These are phyloP conservation scores for Argopecten irradians DNA, from an alignment of 1,140 invertebrate species.

Conservation along the genomic window DNA sequence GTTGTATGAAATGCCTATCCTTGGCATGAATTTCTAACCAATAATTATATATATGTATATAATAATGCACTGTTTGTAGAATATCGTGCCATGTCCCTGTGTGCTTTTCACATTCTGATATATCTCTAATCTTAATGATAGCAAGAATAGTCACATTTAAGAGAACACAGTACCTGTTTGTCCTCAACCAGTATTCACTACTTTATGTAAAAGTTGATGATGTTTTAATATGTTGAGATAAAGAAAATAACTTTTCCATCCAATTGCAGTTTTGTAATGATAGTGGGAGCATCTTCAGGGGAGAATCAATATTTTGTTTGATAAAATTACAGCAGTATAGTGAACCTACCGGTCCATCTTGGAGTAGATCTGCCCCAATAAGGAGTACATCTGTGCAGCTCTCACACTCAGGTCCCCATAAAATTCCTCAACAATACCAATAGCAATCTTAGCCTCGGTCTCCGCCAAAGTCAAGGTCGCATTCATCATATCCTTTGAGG, in stretches of 20 bases:
- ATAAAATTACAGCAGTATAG: background rate
- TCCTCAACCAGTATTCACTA: too few relatives aligned
- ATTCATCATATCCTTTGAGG: slow-evolving; percentile 62
- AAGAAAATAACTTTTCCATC: background rate
- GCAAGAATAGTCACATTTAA: too few relatives aligned
- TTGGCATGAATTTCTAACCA: background rate
- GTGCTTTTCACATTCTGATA: too few relatives aligned
- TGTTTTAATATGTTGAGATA: too few relatives aligned
- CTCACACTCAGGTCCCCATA: slow-evolving; percentile 71
- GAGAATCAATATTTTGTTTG: background rate
- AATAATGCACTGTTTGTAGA: too few relatives aligned
- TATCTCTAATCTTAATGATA: too few relatives aligned
- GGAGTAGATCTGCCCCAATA: slow-evolving; percentile 72
- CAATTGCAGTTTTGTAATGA: background rate
- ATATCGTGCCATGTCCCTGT: too few relatives aligned
- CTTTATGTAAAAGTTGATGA: too few relatives aligned
- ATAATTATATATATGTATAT: too few relatives aligned
- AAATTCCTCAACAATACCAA: slow-evolving; percentile 55
- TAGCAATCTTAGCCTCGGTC: slow-evolving; percentile 65
- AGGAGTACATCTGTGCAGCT: slow-evolving; percentile 64
- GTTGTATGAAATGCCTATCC: background rate
- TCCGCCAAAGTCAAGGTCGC: slow-evolving; percentile 67
- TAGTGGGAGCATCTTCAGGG: background rate
- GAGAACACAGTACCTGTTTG: too few relatives aligned
- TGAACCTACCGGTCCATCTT: slow-evolving; percentile 71